Percentiles rank a stretch among this genome's conserved stretches.
phyloP scores from a whole-genome alignment of 2,113 vertebrate genomes.

The Desmodus rotundus region DNA sequence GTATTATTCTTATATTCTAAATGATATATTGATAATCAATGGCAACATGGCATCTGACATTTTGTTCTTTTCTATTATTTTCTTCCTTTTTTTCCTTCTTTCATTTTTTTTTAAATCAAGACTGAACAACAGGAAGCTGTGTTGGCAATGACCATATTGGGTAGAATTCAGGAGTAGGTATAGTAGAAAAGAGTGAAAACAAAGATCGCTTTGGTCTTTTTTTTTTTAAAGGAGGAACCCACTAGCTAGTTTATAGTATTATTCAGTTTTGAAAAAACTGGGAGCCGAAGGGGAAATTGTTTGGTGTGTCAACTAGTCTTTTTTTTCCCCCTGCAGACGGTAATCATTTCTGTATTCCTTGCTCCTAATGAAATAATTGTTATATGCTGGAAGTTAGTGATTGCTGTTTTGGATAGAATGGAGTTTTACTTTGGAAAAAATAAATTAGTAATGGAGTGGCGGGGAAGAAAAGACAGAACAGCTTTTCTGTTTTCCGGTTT shows the following conservation, averaged over 20 bases:
- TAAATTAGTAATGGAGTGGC: conserved; percentile 71
- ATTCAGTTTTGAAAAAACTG: conserved; percentile 59
- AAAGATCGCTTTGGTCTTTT: conserved; percentile 81
- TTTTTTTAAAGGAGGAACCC: conserved; percentile 38
- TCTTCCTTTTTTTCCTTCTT: conserved; percentile 25
- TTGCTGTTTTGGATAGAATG: conserved; percentile 67
- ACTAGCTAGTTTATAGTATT: conserved; percentile 53
- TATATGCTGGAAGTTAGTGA: conserved; percentile 64
- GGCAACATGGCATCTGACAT: conserved; percentile 68
- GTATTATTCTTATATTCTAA: conserved; percentile 25
- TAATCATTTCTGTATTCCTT: conserved; percentile 67
- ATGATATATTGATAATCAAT: conserved; percentile 62
- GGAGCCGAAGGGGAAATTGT: conserved; percentile 41
- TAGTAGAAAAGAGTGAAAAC: conserved; percentile 68
- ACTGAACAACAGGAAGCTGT: conserved; percentile 79
- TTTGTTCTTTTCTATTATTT: conserved; percentile 61
- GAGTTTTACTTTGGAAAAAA: conserved; percentile 75
- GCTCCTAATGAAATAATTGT: conserved; percentile 73
- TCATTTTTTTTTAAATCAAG: conserved; percentile 71
- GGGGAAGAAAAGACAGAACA: conserved; percentile 69
- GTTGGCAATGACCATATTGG: conserved; percentile 74
- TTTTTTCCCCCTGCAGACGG: conserved; percentile 37
- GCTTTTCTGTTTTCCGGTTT: conserved; percentile 78
- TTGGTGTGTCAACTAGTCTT: conserved; percentile 47
- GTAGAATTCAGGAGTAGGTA: conserved; percentile 50